phyloP scores from a whole-genome alignment of 2,113 vertebrate genomes.

The Neodontobutis hainanensis region DNA sequence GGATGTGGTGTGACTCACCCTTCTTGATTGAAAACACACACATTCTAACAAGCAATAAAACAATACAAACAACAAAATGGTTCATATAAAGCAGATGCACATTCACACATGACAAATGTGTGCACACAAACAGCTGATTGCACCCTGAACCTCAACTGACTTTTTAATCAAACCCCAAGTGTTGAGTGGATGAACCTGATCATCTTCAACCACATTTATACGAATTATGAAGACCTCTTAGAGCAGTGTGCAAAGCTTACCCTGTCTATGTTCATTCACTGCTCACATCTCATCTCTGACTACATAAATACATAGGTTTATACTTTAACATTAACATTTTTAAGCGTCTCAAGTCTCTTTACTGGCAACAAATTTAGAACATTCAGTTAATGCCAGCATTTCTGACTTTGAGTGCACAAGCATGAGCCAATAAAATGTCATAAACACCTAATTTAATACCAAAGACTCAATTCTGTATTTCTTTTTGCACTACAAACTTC shows the following conservation, averaged over 20 bases:
- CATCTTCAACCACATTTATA: background rate
- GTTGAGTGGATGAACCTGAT: slow-evolving; percentile 7
- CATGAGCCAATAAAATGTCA: slow-evolving; percentile 28
- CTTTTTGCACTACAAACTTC: slow-evolving; percentile 22
- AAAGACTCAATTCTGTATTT: slow-evolving; percentile 3
- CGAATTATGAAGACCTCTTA: background rate
- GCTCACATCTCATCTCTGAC: background rate
- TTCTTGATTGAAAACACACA: slow-evolving; percentile 47
- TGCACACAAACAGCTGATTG: slow-evolving; percentile 7
- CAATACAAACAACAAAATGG: slow-evolving; percentile 38
- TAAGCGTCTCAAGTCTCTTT: slow-evolving; percentile 19
- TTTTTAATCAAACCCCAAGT: too few relatives aligned
- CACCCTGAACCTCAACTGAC: slow-evolving; percentile 32
- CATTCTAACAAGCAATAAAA: slow-evolving; percentile 48
- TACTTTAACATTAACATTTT: slow-evolving; percentile 24
- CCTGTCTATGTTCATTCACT: too few relatives aligned
- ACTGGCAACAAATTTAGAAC: slow-evolving; percentile 15
- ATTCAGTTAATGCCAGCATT: slow-evolving; percentile 20
- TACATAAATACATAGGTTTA: slow-evolving; percentile 26
- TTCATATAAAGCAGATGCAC: slow-evolving; percentile 39
- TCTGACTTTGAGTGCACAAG: slow-evolving; percentile 20
- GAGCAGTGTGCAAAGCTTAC: background rate
- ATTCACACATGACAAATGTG: slow-evolving; percentile 30
- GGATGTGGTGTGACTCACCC: slow-evolving; percentile 47
- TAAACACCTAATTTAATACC: slow-evolving; percentile 24